Base-by-base conservation (phyloP, 2,113 vertebrate genomes). In the Acanthisitta chloris region DNA sequence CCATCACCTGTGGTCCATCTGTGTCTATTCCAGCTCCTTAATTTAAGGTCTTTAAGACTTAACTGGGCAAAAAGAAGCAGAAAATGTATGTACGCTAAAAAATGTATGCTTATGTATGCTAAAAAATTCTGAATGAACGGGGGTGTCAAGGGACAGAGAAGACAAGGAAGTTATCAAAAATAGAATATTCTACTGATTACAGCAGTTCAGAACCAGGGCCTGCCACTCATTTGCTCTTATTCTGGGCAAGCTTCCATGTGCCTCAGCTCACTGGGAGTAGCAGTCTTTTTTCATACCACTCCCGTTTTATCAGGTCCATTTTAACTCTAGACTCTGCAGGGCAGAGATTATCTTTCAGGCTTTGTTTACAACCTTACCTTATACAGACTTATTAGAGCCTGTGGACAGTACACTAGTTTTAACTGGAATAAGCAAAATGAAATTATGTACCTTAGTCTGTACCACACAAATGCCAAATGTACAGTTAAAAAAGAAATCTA, bases 51-150 rank as follows among this genome's bases (percentile, higher is more conserved):
- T 25, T 90, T 71, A 92, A 93, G 92, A 88, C 31, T 82, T 85
- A 57, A 85, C 51, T 65, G 64, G 40, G 43, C 10, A 86, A 91
- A 83, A 84, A 86, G 85, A 73, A 90, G 51, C 43, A 71, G 64
- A 88, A 94, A 90, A 82, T 61, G 38, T 81, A 94, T 28, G 64
- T 61, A 66, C 0, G 5, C 64, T 78, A 34, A n/a, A 82, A 96
- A 93, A 93, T 92, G 40, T 94, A 96, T 93, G 88, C 95, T 95
- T 96, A 95, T 91, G 57, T 92, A 96, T 95, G 96, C 94, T 95
- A 95, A 96, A 94, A 94, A 95, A 90, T 96, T 96, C 94, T 92
- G 83, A 86, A 88, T 88, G 88, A 91, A 87, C 1, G 0, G 34
- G 34, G 43, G 59, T 83, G 86, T 82, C 82, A 92, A 95, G 94